Percentiles rank a stretch among this genome's conserved stretches.
These are phyloP conservation scores for Limnephilus auricula DNA, from an alignment of 2,888 invertebrate genomes.

Conservation along the genomic window DNA sequence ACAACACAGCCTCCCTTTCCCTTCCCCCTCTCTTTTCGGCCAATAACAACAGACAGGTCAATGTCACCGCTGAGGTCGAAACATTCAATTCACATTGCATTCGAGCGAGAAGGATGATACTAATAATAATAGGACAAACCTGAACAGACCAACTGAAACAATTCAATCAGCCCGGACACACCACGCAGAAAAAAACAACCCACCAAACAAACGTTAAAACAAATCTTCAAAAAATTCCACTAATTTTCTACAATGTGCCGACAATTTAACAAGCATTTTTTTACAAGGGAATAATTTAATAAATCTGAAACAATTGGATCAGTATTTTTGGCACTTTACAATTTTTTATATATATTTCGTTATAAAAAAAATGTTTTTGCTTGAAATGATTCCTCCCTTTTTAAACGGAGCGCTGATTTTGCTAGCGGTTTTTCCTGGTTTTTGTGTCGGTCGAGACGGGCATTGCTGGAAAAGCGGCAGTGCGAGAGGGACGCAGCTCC, in stretches of 20 bases:
- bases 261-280: not conserved
- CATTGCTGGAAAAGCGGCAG: slow-evolving; percentile 24
- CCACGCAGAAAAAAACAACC: not conserved
- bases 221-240: not conserved
- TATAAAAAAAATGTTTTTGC: not conserved
- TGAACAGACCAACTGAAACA: slow-evolving; percentile 9
- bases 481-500: not conserved
- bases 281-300: not conserved
- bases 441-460: not conserved
- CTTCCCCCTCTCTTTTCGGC: slow-evolving; percentile 39
- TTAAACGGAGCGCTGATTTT: not conserved
- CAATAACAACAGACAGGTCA: slow-evolving; percentile 59
- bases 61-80: slow-evolving; percentile 56
- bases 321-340: not conserved
- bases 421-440: not conserved
- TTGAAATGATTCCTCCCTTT: not conserved
- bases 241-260: not conserved
- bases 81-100: slow-evolving; percentile 45
- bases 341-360: not conserved
- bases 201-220: not conserved
- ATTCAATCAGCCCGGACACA: not conserved
- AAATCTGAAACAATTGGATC: not conserved
- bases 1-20: not conserved
- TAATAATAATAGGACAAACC: slow-evolving; percentile 43
- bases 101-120: slow-evolving; percentile 45